A percentile compares a stretch with the other conserved stretches of the same genome.
phyloP scores from a whole-genome alignment of 2,888 invertebrate genomes.

The Hyalella azteca region DNA sequence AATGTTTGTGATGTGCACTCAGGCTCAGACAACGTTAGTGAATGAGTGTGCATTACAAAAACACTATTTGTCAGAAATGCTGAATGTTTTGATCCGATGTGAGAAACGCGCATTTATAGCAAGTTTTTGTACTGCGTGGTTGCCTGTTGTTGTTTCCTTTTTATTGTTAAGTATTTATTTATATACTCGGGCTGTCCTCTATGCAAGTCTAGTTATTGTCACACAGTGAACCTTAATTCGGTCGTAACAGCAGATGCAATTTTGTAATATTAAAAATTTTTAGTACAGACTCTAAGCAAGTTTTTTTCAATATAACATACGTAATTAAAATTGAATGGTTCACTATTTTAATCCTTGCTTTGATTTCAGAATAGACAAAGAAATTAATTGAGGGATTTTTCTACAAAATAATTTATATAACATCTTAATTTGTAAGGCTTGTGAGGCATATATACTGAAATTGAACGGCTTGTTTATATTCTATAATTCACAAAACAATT shows the following conservation, averaged over 20 bases:
- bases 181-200: not conserved
- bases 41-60: slow-evolving; percentile 11
- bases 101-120: not conserved
- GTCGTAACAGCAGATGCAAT: not conserved
- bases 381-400: too few relatives aligned
- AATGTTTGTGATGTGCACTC: not conserved
- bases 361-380: too few relatives aligned
- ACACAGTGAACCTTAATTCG: not conserved
- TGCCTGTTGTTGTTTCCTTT: not conserved
- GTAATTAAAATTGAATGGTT: not conserved
- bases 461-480: too few relatives aligned
- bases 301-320: not conserved
- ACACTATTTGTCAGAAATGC: not conserved
- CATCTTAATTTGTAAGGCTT: too few relatives aligned
- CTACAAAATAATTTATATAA: too few relatives aligned
- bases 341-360: not conserved
- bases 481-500: too few relatives aligned
- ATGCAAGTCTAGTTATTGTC: not conserved
- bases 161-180: slow-evolving; percentile 27
- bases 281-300: not conserved
- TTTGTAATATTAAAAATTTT: not conserved
- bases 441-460: too few relatives aligned
- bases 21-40: not conserved
- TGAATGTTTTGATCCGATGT: not conserved
- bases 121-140: too few relatives aligned